Conservation (phyloP, 2,888 invertebrate species). For the Helleia helle region DNA sequence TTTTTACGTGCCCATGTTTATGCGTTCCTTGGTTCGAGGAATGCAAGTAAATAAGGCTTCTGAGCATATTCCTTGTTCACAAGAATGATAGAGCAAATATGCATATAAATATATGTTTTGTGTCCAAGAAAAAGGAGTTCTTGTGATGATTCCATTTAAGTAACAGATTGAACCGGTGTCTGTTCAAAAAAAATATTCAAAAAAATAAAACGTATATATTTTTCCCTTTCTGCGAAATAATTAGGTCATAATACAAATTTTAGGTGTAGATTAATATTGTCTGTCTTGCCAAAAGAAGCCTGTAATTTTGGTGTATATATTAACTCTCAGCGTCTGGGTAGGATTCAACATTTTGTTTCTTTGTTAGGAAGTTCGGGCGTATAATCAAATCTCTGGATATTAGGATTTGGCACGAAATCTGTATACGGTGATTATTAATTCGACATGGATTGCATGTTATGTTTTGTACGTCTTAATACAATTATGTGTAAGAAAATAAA, state of each 20-base stretch:
- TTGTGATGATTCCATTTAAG: no score
- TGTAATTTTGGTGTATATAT: neutral
- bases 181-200: no score
- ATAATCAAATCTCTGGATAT: conserved; percentile 26
- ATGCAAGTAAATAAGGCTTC: conserved; percentile 8
- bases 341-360: neutral
- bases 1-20: neutral
- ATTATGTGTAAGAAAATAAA: no score
- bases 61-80: neutral
- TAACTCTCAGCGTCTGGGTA: neutral
- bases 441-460: neutral
- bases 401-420: conserved; percentile 17
- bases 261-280: no score
- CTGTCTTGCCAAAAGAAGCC: no score
- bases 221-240: no score
- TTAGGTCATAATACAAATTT: no score
- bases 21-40: neutral
- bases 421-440: conserved; percentile 14
- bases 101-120: no score
- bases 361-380: conserved; percentile 23
- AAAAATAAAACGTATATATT: no score
- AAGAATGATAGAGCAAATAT: conserved; percentile 1
- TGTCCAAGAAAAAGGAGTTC: no score
- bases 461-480: neutral
- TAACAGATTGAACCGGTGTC: no score